phyloP scores from a whole-genome alignment of 92 coral and sea anemone genomes.

The Plumapathes pennacea region DNA sequence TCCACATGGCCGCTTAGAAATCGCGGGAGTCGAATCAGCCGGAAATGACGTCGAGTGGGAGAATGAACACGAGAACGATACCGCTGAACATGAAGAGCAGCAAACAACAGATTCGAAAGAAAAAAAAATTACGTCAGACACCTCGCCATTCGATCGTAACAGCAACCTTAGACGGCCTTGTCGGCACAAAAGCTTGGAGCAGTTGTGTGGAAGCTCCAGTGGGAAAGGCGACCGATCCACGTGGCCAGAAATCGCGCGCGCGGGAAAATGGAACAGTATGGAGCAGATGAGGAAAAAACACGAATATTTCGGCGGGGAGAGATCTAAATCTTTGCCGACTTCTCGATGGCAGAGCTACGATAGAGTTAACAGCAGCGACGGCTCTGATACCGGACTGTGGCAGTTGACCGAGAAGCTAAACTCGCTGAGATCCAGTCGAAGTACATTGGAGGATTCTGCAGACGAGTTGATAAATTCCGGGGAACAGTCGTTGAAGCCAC shows the following conservation, averaged over 20 bases:
- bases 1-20: constrained; percentile 68
- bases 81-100: constrained; percentile 23
- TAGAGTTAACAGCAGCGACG: constrained; percentile 35
- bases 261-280: constrained; percentile 87
- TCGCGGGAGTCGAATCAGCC: constrained; percentile 48
- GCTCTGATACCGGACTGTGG: constrained; percentile 62
- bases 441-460: constrained; percentile 46
- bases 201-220: constrained; percentile 38
- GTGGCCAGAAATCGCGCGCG: constrained; percentile 66
- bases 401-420: constrained; percentile 81
- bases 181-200: constrained; percentile 73
- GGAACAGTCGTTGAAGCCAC: constrained; percentile 11
- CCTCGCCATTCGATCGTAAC: constrained; percentile 67
- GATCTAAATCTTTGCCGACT: constrained; percentile 62
- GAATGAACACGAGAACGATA: constrained; percentile 68
- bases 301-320: constrained; percentile 63
- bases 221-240: constrained; percentile 47
- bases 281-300: constrained; percentile 67
- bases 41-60: constrained; percentile 85
- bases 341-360: constrained; percentile 69
- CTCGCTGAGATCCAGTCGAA: constrained; percentile 63
- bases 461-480: constrained; percentile 11
- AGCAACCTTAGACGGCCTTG: constrained; percentile 61
- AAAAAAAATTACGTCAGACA: constrained; percentile 9
- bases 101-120: neutral